These are phyloP conservation scores for Baryphthengus martii DNA, from an alignment of 2,113 vertebrate genomes.

Conservation along the genomic window DNA sequence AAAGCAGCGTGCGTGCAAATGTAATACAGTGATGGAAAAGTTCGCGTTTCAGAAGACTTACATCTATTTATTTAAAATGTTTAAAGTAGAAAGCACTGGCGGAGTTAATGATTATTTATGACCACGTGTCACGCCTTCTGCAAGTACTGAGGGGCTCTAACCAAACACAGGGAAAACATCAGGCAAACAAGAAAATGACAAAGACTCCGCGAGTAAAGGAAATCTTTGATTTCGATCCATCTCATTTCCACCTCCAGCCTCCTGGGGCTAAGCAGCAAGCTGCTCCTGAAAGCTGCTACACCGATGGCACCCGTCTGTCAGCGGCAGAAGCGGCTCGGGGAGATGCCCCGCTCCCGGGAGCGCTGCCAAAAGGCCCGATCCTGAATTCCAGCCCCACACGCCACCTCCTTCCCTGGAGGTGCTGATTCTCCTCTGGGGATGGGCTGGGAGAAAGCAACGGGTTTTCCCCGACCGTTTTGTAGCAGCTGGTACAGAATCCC, in stretches of 20 bases:
- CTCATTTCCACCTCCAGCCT: not conserved
- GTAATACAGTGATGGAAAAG: not conserved
- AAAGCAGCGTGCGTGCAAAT: not conserved
- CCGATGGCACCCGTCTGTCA: not conserved
- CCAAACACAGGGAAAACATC: not conserved
- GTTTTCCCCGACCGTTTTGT: not conserved
- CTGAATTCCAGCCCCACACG: not conserved
- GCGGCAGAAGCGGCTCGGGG: not conserved
- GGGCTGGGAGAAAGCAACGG: not conserved
- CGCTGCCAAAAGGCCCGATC: not conserved
- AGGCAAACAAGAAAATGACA: slow-evolving; percentile 7
- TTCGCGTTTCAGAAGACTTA: not conserved
- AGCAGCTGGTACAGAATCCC: too few species aligned
- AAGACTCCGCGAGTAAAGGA: not conserved
- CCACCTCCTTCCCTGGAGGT: not conserved
- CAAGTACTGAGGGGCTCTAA: not conserved
- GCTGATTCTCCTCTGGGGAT: not conserved
- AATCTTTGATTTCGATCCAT: not conserved
- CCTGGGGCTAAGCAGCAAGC: not conserved
- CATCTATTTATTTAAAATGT: not conserved
- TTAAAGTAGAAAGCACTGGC: not conserved
- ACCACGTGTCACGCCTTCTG: not conserved
- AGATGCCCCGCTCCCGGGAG: not conserved
- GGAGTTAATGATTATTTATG: not conserved
- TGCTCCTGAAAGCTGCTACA: not conserved